Evolutionary conservation across 2,113 vertebrate species (phyloP).

Genomic region (Ammospiza nelsoni): DNA sequence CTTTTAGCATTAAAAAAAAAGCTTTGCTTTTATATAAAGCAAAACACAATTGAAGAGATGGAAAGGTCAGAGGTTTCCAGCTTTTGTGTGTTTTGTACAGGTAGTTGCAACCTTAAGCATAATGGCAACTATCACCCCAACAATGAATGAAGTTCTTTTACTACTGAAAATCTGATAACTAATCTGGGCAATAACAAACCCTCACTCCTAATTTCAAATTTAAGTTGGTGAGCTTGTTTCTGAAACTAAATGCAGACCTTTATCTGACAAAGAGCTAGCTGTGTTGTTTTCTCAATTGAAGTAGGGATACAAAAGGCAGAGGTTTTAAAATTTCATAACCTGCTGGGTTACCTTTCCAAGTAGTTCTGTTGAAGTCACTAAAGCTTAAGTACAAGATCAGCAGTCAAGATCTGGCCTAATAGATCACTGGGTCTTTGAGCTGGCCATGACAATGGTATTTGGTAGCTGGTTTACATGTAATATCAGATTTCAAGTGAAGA

Average conservation of each 20-base stretch:
- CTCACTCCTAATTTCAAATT: not conserved
- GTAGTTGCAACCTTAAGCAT: not conserved
- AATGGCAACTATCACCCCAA: not conserved
- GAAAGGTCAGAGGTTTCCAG: not conserved
- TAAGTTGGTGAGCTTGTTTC: not conserved
- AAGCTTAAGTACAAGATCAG: not conserved
- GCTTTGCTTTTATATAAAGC: not conserved
- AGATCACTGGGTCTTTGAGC: not conserved
- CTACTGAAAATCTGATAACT: not conserved
- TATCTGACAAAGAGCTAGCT: not conserved
- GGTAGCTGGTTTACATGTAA: not conserved
- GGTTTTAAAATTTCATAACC: not conserved
- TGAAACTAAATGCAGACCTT: not conserved
- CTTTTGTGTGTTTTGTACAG: not conserved
- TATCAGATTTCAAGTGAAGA: constrained; percentile 21
- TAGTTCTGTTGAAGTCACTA: not conserved
- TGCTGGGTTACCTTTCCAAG: not conserved
- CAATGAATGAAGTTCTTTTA: not conserved
- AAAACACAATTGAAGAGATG: not conserved
- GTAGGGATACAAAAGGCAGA: not conserved
- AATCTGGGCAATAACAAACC: not conserved
- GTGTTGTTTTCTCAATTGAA: not conserved
- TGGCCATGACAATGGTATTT: not conserved
- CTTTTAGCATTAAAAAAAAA: not conserved
- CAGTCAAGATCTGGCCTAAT: not conserved